A percentile compares a stretch with the other conserved stretches of the same genome.
These are phyloP conservation scores for Dinoponera quadriceps DNA, from an alignment of 1,140 invertebrate genomes.

Conservation along the genomic window DNA sequence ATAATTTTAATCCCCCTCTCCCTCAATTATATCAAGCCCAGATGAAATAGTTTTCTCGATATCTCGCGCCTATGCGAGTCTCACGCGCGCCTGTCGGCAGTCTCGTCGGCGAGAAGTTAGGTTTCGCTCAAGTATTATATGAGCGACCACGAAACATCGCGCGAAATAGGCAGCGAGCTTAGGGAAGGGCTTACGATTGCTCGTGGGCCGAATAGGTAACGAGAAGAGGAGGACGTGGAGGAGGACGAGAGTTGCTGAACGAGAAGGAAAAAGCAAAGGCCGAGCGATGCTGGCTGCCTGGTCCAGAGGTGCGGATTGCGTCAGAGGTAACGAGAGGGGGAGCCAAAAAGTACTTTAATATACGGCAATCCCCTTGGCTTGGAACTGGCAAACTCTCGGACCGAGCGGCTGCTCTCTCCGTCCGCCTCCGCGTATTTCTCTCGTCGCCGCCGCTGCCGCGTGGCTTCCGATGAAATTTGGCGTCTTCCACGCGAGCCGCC, in stretches of 20 bases:
- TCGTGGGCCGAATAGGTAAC: slow-evolving; percentile 75
- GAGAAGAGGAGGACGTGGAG: slow-evolving; percentile 58
- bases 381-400: slow-evolving; percentile 81
- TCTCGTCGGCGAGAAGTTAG: slow-evolving; percentile 33
- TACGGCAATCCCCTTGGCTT: slow-evolving; percentile 81
- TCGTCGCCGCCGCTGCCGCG: slow-evolving; percentile 63
- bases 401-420: slow-evolving; percentile 64
- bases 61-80: neutral
- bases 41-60: neutral
- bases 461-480: slow-evolving; percentile 82
- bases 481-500: slow-evolving; percentile 76
- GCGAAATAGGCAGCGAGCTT: slow-evolving; percentile 74
- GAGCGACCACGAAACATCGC: slow-evolving; percentile 62
- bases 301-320: slow-evolving; percentile 66
- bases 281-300: neutral
- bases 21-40: neutral
- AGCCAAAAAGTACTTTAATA: slow-evolving; percentile 82
- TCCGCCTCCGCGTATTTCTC: slow-evolving; percentile 64
- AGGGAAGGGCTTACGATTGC: slow-evolving; percentile 71
- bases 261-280: slow-evolving; percentile 49
- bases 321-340: slow-evolving; percentile 65
- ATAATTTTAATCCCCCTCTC: neutral
- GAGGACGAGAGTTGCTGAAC: slow-evolving; percentile 50
- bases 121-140: slow-evolving; percentile 59
- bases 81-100: neutral